Evolutionary conservation across 2,888 invertebrate species (phyloP), one percentile per base, ranked within the genome.

Genomic region (Synergus laeviventris): DNA sequence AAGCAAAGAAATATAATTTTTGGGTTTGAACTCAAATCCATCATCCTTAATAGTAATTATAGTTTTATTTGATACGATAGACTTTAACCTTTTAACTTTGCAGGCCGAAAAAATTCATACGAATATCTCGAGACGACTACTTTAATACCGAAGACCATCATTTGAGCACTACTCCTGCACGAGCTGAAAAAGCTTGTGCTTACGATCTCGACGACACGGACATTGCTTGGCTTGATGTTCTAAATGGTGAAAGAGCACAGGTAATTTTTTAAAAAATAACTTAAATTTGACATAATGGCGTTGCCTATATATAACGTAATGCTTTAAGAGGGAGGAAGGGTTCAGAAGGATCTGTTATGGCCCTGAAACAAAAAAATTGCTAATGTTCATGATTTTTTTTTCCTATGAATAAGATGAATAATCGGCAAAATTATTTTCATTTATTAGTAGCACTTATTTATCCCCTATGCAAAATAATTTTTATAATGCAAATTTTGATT

Each of bases 121-220:
- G 98, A 90, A 96, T 98, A 91, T 94, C 95, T 78, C 96, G 97
- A 89, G 98, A 98, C 91, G 96, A 96, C 85, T 94, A 95, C 87
- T 98, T 97, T 91, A 94, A 94, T 86, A 90, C 95, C 79, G 97
- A 97, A 78, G 94, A 95, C 85, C 98, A 98, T 92, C 94, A 95
- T 88, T 92, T 98, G 85, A 97, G 97, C 81, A 95, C 95, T 85
- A 96, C 97, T 82, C 97, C 97, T 78, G 94, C 96, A 76, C 93
- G 95, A 88, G 96, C 98, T 18, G 98, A 99, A 91, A 96, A 97
- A 85, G 96, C 97, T 36, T 98, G 98, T 92, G 95, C 96, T 82
- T 99, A 99, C 91, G 99, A 99, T 91, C 93, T 99, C 87, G 99
- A 99, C 92, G 97, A 97, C 86, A 94, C 95, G 82, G 99, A 99